Percentiles rank a stretch among this genome's conserved stretches.
phyloP scores from a whole-genome alignment of 2,113 vertebrate species.

The Rutilus rutilus region DNA sequence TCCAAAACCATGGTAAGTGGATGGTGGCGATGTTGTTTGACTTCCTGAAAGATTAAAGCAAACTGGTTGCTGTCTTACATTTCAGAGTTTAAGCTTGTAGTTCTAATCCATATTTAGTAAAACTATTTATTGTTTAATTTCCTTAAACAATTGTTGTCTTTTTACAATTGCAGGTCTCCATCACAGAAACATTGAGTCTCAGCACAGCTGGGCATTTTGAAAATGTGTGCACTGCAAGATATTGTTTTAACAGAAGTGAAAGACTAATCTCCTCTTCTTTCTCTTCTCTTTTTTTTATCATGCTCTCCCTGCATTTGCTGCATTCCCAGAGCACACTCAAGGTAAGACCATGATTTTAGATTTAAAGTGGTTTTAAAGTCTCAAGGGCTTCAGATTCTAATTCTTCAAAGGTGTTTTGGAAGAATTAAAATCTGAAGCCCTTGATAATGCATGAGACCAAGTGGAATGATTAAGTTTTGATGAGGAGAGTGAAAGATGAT shows the following conservation, averaged over 20 bases:
- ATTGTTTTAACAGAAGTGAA: neutral
- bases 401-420: neutral
- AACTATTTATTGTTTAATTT: neutral
- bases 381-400: too few species aligned
- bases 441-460: constrained; percentile 21
- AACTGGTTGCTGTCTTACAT: neutral
- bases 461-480: constrained; percentile 45
- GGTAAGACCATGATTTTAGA: constrained; percentile 44
- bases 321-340: constrained; percentile 49
- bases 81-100: neutral
- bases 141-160: neutral
- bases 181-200: neutral
- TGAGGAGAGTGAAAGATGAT: constrained; percentile 43
- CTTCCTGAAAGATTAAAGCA: neutral
- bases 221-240: neutral
- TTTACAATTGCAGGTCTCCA: neutral
- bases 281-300: neutral
- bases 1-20: too few species aligned
- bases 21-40: neutral
- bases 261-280: neutral
- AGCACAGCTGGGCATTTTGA: neutral
- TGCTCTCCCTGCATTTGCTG: neutral
- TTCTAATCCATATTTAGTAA: neutral
- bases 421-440: neutral
- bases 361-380: neutral